These are phyloP conservation scores for Lithodes maja DNA, from an alignment of 2,888 invertebrate genomes.

Conservation along the genomic window DNA sequence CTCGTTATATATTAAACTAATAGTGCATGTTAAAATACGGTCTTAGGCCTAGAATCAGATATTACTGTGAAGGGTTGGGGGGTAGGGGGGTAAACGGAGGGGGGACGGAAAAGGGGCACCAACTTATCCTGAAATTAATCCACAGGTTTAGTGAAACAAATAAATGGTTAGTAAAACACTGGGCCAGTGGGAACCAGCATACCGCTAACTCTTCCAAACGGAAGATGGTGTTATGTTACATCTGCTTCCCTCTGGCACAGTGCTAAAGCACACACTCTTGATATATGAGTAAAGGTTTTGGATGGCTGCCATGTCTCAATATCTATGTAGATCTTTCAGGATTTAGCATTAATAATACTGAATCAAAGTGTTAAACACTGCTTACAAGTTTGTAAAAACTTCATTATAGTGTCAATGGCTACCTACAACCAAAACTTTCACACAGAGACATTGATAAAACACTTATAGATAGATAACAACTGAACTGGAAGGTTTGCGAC, in stretches of 20 bases:
- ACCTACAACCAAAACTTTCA: slow-evolving; percentile 11
- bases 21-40: neutral
- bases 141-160: slow-evolving; percentile 55
- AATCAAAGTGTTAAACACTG: neutral
- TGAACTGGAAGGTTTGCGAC: slow-evolving; percentile 44
- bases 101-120: slow-evolving; percentile 11
- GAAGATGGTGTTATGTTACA: neutral
- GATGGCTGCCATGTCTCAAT: neutral
- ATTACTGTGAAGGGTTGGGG: neutral
- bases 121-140: slow-evolving; percentile 61
- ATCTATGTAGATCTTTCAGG: neutral
- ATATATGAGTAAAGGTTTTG: slow-evolving; percentile 5
- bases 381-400: neutral
- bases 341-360: neutral
- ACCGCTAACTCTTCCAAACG: neutral
- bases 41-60: slow-evolving; percentile 18
- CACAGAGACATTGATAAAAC: slow-evolving; percentile 13
- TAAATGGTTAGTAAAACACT: slow-evolving; percentile 49
- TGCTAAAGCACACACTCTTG: slow-evolving; percentile 3
- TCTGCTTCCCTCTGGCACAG: neutral
- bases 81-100: neutral
- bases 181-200: slow-evolving; percentile 18
- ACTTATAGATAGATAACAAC: slow-evolving; percentile 36
- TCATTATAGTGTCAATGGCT: neutral
- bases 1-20: slow-evolving; percentile 16